Conservation (phyloP, 2,888 invertebrate species). For the Hyppa rectilinea region DNA sequence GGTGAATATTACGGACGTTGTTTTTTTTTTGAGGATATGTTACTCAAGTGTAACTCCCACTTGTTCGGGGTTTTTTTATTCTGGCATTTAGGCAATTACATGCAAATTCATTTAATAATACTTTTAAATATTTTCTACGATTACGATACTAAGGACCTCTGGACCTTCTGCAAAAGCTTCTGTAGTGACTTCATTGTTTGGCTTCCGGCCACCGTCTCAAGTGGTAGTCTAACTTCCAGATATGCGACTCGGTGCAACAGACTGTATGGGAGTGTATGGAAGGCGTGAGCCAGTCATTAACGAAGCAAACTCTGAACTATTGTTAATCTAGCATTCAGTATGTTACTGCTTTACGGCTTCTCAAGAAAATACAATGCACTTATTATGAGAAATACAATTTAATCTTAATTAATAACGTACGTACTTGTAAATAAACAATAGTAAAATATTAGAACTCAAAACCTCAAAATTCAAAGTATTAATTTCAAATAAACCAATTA, state of each 20-base stretch:
- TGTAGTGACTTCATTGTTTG: conserved; percentile 31
- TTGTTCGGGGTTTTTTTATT: too few relatives aligned
- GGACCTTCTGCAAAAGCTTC: conserved; percentile 20
- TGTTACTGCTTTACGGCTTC: not conserved
- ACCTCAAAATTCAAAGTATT: too few relatives aligned
- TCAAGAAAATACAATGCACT: too few relatives aligned
- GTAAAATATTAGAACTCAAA: too few relatives aligned
- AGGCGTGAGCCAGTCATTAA: conserved; percentile 14
- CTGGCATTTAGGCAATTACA: not conserved
- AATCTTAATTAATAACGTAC: too few relatives aligned
- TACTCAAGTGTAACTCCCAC: not conserved
- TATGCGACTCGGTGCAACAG: conserved; percentile 45
- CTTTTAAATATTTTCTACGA: too few relatives aligned
- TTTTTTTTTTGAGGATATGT: too few relatives aligned
- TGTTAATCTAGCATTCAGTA: not conserved
- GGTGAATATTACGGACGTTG: too few relatives aligned
- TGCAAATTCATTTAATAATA: not conserved
- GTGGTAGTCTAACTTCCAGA: conserved; percentile 54
- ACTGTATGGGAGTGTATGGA: conserved; percentile 13
- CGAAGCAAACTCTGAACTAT: not conserved
- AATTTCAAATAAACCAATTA: too few relatives aligned
- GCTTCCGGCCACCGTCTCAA: conserved; percentile 56
- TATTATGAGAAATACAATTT: too few relatives aligned
- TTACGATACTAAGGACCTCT: not conserved
- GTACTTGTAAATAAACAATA: too few relatives aligned